Evolutionary conservation across 2,113 vertebrate species (phyloP).

Genomic region (Mastomys coucha): DNA sequence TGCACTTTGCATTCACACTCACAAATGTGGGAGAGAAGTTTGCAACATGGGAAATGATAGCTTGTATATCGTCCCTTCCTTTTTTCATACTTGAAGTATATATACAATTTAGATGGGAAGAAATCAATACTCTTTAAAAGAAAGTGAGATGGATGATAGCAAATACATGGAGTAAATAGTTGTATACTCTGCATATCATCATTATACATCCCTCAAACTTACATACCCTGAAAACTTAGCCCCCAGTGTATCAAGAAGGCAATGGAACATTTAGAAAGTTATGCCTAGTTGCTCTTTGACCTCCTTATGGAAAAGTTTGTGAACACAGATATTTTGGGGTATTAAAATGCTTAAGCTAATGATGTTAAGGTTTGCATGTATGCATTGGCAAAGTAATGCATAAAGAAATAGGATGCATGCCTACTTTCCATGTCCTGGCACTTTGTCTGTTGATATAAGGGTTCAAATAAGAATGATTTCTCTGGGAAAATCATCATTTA

Average conservation of each 20-base stretch:
- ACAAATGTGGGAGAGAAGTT: not conserved
- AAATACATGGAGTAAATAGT: not conserved
- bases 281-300: not conserved
- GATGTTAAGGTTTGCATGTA: not conserved
- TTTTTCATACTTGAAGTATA: not conserved
- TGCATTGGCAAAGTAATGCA: rapidly evolving
- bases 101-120: not conserved
- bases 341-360: not conserved
- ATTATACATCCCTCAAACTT: not conserved
- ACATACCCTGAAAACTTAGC: not conserved
- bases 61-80: not conserved
- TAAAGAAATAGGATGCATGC: not conserved
- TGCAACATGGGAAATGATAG: rapidly evolving
- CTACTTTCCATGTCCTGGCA: not conserved
- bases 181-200: not conserved
- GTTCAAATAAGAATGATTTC: not conserved
- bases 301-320: not conserved
- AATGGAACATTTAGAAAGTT: not conserved
- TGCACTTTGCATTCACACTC: not conserved
- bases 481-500: not conserved
- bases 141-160: not conserved
- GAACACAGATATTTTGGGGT: not conserved
- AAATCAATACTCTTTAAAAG: not conserved
- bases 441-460: not conserved
- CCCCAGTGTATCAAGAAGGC: no score